A percentile compares a stretch with the other conserved stretches of the same genome.
These are phyloP conservation scores for Clunio marinus DNA, from an alignment of 2,888 invertebrate species.

Conservation along the genomic window DNA sequence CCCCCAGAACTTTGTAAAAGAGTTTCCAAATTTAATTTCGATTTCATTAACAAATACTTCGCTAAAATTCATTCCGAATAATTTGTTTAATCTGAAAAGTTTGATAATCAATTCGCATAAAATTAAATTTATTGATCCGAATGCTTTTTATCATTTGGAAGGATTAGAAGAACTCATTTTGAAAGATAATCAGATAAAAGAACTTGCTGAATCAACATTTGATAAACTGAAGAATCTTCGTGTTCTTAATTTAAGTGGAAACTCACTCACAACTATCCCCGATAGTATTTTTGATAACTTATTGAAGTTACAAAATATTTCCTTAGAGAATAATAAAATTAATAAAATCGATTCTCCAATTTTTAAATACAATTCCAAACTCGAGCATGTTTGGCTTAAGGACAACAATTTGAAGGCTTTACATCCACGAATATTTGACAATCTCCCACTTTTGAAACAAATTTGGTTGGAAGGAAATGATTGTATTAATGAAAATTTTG, in stretches of 20 bases:
- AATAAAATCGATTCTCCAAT: neutral
- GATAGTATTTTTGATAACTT: neutral
- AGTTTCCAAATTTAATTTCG: constrained; percentile 9
- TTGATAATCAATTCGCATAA: neutral
- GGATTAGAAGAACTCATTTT: constrained; percentile 40
- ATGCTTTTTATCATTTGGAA: constrained; percentile 20
- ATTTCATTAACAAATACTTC: neutral
- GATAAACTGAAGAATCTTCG: constrained; percentile 39
- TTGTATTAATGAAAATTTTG: constrained; percentile 6
- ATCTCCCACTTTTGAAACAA: constrained; percentile 25
- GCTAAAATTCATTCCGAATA: neutral
- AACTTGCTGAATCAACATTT: constrained; percentile 40
- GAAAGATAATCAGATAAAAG: constrained; percentile 40
- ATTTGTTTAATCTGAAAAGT: constrained; percentile 24
- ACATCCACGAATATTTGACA: constrained; percentile 34
- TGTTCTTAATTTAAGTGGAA: constrained; percentile 39
- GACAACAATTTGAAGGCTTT: neutral
- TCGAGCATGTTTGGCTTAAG: constrained; percentile 16
- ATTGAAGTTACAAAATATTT: neutral
- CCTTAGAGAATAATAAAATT: constrained; percentile 22
- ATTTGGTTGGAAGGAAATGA: constrained; percentile 40
- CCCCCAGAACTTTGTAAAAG: constrained; percentile 9
- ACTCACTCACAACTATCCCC: constrained; percentile 38
- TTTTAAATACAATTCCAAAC: neutral
- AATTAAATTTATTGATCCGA: constrained; percentile 9